These are phyloP conservation scores for Palythoa grandiflora DNA, from an alignment of 92 coral and sea anemone species.

Conservation along the genomic window DNA sequence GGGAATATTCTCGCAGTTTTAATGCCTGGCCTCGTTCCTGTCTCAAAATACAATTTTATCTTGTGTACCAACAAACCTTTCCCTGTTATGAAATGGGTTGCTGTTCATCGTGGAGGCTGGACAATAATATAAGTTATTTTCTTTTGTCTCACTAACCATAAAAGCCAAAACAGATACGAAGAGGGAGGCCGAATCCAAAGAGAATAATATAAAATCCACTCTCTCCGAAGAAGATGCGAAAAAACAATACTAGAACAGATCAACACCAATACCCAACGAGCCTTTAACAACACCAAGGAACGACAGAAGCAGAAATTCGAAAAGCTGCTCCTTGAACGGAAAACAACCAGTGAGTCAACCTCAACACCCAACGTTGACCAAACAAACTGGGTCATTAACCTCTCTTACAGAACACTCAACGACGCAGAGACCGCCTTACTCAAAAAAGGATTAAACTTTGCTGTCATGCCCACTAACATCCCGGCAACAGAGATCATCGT, in stretches of 20 bases:
- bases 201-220: not conserved
- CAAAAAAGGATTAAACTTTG: conserved; percentile 35
- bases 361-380: not conserved
- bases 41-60: too few relatives aligned
- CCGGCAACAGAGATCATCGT: conserved; percentile 38
- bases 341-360: not conserved
- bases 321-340: not conserved
- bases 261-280: not conserved
- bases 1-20: not conserved
- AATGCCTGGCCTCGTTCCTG: too few relatives aligned
- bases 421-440: not conserved
- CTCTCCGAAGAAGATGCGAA: not conserved
- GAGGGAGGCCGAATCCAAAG: not conserved
- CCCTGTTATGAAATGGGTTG: too few relatives aligned
- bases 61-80: too few relatives aligned
- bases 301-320: not conserved
- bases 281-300: not conserved
- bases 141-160: not conserved
- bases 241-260: not conserved
- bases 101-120: too few relatives aligned
- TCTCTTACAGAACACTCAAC: conserved; percentile 48
- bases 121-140: too few relatives aligned
- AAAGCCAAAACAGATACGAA: too few relatives aligned
- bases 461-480: conserved; percentile 27
- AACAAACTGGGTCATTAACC: conserved; percentile 34